Conservation (phyloP, 2,113 vertebrate genomes). For the Myotis brandtii region DNA sequence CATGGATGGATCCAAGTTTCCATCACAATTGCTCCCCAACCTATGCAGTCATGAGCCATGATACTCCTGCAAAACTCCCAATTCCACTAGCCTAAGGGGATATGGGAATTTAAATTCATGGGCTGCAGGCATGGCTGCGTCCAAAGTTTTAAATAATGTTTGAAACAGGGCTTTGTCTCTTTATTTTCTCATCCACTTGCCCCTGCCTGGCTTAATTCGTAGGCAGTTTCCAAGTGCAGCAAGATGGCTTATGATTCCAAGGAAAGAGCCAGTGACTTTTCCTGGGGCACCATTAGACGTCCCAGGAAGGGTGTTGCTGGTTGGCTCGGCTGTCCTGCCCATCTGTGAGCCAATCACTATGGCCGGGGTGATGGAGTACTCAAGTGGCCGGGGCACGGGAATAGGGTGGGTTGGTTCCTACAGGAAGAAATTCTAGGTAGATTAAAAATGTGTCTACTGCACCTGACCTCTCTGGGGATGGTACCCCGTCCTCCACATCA, state of each 20-base stretch:
- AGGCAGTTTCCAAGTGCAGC: not conserved
- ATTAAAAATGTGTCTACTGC: not conserved
- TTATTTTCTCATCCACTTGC: not conserved
- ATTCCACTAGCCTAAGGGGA: too few species aligned
- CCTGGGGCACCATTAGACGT: not conserved
- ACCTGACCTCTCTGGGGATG: not conserved
- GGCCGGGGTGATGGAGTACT: not conserved
- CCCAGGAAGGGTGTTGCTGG: not conserved
- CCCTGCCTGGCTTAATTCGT: conserved; percentile 16
- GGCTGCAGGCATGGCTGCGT: not conserved
- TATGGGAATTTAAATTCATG: too few species aligned
- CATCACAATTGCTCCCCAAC: accelerated
- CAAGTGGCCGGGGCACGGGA: not conserved
- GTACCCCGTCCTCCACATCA: not conserved
- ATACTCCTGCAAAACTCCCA: accelerated
- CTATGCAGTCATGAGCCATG: accelerated
- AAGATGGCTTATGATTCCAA: not conserved
- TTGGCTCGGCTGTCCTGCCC: not conserved
- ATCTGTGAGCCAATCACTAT: not conserved
- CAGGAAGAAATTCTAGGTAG: not conserved
- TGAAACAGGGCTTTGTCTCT: not conserved
- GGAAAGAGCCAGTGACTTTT: not conserved
- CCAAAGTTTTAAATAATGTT: not conserved
- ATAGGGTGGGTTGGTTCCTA: not conserved
- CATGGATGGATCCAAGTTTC: not conserved